phyloP scores from a whole-genome alignment of 2,797 vertebrate genomes.

The Thunnus albacares region DNA sequence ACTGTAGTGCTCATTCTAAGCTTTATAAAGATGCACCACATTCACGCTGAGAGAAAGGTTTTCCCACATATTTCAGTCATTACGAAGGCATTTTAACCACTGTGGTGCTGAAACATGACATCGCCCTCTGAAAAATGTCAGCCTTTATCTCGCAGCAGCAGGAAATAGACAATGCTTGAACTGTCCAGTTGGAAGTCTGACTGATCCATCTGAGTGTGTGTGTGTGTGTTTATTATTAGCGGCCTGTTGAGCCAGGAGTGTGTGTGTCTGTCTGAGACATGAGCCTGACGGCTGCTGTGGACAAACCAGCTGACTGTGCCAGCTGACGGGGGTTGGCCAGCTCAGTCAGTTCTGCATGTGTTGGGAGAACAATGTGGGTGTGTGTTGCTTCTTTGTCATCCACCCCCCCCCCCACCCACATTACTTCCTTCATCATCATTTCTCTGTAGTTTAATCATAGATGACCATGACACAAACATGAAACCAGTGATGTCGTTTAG shows the following conservation, averaged over 20 bases:
- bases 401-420: too few species aligned
- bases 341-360: background rate
- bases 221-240: constrained; percentile 63
- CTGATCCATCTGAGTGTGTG: background rate
- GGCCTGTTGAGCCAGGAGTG: constrained; percentile 53
- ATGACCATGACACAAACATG: background rate
- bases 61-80: background rate
- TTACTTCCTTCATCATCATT: background rate
- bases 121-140: background rate
- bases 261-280: constrained; percentile 63
- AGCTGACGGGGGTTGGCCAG: constrained; percentile 62
- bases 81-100: background rate
- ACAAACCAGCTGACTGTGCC: constrained; percentile 66
- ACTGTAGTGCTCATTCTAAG: too few species aligned
- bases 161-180: constrained; percentile 8
- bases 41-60: too few species aligned
- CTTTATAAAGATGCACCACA: background rate
- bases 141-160: background rate
- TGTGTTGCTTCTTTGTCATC: background rate
- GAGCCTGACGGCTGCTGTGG: constrained; percentile 57
- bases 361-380: background rate
- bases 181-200: constrained; percentile 12
- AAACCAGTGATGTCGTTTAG: background rate
- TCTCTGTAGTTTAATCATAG: background rate
- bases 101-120: fast-evolving